Evolutionary conservation across 1,140 invertebrate genomes (phyloP).

Genomic region (Archegozetes longisetosus): DNA sequence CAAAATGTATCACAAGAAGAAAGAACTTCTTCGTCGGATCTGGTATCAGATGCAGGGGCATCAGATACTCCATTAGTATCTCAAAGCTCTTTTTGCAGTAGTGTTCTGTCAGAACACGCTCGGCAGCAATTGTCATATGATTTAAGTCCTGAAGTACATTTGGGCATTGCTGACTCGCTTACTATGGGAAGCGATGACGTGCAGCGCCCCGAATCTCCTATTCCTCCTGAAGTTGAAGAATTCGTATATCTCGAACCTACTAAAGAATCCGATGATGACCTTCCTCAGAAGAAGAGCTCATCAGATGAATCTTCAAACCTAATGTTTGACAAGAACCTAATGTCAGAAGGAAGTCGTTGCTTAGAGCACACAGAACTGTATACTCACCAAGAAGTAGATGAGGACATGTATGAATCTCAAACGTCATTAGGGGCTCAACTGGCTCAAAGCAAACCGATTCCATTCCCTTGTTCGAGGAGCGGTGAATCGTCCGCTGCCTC

Average conservation of each 20-base stretch:
- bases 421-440: constrained; percentile 54
- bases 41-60: not conserved
- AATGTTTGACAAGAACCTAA: not conserved
- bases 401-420: constrained; percentile 56
- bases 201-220: constrained; percentile 1
- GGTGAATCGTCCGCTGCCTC: constrained; percentile 26
- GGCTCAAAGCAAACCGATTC: constrained; percentile 30
- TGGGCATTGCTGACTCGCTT: not conserved
- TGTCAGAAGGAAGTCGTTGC: too few relatives aligned
- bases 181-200: not conserved
- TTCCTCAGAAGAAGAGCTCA: too few relatives aligned
- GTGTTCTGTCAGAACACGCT: constrained; percentile 3
- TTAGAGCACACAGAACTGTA: constrained; percentile 24
- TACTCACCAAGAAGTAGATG: constrained; percentile 41
- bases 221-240: not conserved
- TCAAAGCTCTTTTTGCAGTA: not conserved
- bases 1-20: constrained; percentile 11
- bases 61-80: constrained; percentile 7
- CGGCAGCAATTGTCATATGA: constrained; percentile 11
- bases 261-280: too few relatives aligned
- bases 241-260: too few relatives aligned
- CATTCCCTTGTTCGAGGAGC: not conserved
- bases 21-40: constrained; percentile 11
- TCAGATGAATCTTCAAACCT: not conserved
- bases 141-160: constrained; percentile 11